These are phyloP conservation scores for Yponomeuta evonymella DNA, from an alignment of 2,888 invertebrate species.

Conservation along the genomic window DNA sequence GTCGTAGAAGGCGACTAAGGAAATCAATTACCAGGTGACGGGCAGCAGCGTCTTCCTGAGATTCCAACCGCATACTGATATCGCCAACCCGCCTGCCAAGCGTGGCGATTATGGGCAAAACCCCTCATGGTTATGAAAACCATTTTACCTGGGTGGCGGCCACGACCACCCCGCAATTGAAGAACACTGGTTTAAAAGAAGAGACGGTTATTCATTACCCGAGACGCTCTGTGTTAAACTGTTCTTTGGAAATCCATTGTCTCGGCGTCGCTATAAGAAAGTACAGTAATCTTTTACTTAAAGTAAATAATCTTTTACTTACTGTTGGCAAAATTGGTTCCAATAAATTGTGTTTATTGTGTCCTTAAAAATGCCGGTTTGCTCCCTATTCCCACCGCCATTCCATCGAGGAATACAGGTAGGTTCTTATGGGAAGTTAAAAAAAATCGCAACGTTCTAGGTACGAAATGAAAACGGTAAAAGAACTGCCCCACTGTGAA, in stretches of 20 bases:
- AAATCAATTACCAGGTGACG: too few species aligned
- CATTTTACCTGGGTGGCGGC: too few species aligned
- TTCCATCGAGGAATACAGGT: conserved; percentile 27
- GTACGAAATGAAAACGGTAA: not conserved
- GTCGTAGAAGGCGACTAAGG: too few species aligned
- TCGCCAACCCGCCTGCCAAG: too few species aligned
- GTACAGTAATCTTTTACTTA: conserved; percentile 3
- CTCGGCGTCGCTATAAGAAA: not conserved
- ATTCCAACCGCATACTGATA: too few species aligned
- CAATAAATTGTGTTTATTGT: conserved; percentile 9
- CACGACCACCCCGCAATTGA: too few species aligned
- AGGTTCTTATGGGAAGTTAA: conserved; percentile 30
- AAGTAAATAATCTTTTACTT: not conserved
- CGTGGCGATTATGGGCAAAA: too few species aligned
- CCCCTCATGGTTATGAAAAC: too few species aligned
- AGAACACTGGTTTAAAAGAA: not conserved
- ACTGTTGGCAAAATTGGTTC: conserved; percentile 4
- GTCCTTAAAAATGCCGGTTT: conserved; percentile 23
- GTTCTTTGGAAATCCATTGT: not conserved
- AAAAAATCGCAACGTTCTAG: conserved; percentile 28
- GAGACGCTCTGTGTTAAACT: not conserved
- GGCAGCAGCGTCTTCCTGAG: too few species aligned
- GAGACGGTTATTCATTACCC: not conserved
- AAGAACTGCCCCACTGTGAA: too few species aligned
- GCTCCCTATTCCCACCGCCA: conserved; percentile 28